Conservation (phyloP, 2,113 vertebrate species). For the Dryoscopus gambensis region DNA sequence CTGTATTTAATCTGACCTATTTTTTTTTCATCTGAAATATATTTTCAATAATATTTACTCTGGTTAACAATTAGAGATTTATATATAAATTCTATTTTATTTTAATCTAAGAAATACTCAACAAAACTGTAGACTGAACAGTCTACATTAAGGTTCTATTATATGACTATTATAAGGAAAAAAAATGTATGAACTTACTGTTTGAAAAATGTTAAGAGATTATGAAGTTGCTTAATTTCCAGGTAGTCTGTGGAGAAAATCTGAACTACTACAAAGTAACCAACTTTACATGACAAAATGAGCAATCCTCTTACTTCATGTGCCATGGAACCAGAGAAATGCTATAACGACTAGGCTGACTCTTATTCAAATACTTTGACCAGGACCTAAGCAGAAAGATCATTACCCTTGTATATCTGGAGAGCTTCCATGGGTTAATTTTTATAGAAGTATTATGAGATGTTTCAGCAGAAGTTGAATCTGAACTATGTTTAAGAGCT, state of each 20-base stretch:
- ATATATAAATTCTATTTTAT: neutral
- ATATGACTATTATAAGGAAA: neutral
- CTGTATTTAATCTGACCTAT: neutral
- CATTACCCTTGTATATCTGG: neutral
- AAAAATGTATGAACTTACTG: neutral
- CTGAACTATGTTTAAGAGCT: neutral
- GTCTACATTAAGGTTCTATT: neutral
- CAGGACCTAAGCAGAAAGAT: accelerated
- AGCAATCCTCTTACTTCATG: neutral
- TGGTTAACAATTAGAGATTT: neutral
- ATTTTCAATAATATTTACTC: neutral
- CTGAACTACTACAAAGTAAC: neutral
- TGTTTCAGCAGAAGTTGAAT: neutral
- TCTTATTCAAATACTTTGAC: neutral
- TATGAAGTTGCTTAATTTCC: neutral
- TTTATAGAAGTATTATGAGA: neutral
- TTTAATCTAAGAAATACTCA: neutral
- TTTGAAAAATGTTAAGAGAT: neutral
- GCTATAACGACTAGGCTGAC: neutral
- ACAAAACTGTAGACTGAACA: neutral
- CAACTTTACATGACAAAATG: neutral
- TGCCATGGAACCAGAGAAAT: neutral
- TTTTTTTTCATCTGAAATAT: neutral
- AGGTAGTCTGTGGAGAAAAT: neutral
- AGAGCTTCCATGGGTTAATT: neutral